Base-by-base conservation (phyloP, 2,888 invertebrate species). In the Crioceris asparagi region DNA sequence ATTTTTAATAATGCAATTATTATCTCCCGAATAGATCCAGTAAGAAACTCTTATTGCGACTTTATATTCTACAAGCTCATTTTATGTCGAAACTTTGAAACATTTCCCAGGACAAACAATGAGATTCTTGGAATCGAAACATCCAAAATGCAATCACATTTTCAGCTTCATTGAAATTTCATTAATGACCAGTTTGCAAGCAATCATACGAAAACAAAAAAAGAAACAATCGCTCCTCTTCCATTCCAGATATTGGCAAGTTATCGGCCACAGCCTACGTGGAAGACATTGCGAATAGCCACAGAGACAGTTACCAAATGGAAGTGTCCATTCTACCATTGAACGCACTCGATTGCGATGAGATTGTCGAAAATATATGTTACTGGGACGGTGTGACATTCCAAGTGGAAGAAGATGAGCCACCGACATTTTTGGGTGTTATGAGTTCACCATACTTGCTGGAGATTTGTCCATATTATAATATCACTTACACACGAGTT, bases 391-490 rank as follows among this genome's bases (percentile, higher is more conserved):
- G 53, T 17, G 60, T 46, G 33, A 53, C 44, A 21, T 63, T 61
- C 49, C 50, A 49, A 17, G 46, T 60, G 27, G 51, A 48, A 35
- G 59, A 57, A 44, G 56, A 56, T 35, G 45, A 49, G 16, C 40
- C 44, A 27, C 36, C 53, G 10, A 46, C 55, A 33, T 47, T 61
- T 33, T 18, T 32, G 12, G 63, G 62, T 19, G 49, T 59, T 11
- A 45, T 62, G 17, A 51, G 56, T 17, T 56, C 60, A 23, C 47
- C 57, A 14, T 59, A 54, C 44, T 46, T 58, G 29, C 29, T 42
- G 30, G 62, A 66, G 33, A 56, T 74, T 33, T 76, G 76, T 43
- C 65, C 68, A 1, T 59, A 63, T 35, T 66, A 65, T 46, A 61
- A 62, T 29, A 56, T 74, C 19, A 64, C 60, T 38, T 75, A 75